Percentiles rank a stretch among this genome's conserved stretches.
phyloP scores from a whole-genome alignment of 2,113 vertebrate species.

The Pogona vitticeps region DNA sequence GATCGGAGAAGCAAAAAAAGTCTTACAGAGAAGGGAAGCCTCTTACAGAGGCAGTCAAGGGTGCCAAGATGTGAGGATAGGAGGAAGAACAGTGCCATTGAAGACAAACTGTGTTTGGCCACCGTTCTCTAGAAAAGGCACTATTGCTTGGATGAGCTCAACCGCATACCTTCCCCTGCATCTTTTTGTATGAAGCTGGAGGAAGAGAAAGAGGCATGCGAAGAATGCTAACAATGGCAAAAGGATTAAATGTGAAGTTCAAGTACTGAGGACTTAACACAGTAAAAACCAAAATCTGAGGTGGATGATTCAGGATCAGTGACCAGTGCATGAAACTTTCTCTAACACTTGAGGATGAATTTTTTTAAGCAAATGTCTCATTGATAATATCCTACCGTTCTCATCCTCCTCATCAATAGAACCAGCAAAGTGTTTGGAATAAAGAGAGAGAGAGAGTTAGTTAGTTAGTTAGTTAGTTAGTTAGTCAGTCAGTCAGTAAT shows the following conservation, averaged over 20 bases:
- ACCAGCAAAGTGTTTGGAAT: not conserved
- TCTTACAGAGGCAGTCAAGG: not conserved
- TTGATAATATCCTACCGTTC: too few relatives aligned
- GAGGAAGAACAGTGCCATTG: not conserved
- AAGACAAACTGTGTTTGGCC: not conserved
- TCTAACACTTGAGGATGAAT: not conserved
- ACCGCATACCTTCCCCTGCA: not conserved
- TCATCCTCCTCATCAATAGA: too few relatives aligned
- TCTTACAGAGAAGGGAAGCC: not conserved
- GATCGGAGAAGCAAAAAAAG: not conserved
- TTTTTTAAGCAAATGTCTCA: not conserved
- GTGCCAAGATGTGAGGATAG: not conserved
- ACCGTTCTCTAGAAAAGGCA: not conserved
- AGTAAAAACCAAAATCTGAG: not conserved
- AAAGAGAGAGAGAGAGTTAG: not conserved
- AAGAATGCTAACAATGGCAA: constrained; percentile 15
- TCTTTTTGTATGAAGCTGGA: constrained; percentile 36
- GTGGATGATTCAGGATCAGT: not conserved
- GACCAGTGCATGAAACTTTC: not conserved
- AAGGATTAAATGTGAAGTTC: not conserved
- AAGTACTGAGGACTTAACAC: not conserved
- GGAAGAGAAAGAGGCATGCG: constrained; percentile 40
- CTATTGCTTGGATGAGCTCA: not conserved
- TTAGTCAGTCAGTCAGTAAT: too few relatives aligned
- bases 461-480: too few relatives aligned